A percentile compares a stretch with the other conserved stretches of the same genome.
phyloP scores from a whole-genome alignment of 2,888 invertebrate genomes.

The Ormyrus pomaceus region DNA sequence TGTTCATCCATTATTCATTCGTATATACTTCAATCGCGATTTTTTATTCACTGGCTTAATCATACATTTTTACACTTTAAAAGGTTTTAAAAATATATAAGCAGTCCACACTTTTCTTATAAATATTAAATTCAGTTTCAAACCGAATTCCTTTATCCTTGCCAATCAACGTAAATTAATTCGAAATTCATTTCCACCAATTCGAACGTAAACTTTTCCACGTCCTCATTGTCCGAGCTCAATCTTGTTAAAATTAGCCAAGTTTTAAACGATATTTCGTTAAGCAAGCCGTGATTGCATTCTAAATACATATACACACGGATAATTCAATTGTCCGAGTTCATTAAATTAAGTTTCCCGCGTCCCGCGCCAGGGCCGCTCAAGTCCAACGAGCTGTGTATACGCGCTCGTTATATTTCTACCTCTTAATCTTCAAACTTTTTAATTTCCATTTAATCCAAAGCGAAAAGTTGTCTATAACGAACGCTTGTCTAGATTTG shows the following conservation, averaged over 20 bases:
- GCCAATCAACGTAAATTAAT: neutral
- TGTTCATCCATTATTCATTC: constrained; percentile 22
- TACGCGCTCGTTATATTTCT: constrained; percentile 23
- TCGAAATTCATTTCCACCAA: neutral
- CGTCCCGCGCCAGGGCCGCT: neutral
- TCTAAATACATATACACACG: neutral
- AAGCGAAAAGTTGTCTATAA: constrained; percentile 32
- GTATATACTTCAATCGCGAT: constrained; percentile 30
- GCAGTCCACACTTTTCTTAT: neutral
- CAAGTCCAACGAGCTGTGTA: constrained; percentile 9
- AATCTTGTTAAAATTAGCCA: neutral
- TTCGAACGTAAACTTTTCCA: neutral
- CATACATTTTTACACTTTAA: neutral
- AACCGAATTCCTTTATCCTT: neutral
- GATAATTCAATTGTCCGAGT: constrained; percentile 28
- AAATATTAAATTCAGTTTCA: neutral
- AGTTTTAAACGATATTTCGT: neutral
- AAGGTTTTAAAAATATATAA: neutral
- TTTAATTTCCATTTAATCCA: constrained; percentile 50
- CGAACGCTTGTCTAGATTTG: neutral
- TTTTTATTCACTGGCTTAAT: neutral
- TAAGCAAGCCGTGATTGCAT: neutral
- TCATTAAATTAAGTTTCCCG: constrained; percentile 36
- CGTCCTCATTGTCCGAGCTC: neutral
- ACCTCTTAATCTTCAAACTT: constrained; percentile 43